Evolutionary conservation across 2,888 invertebrate species (phyloP), one percentile per base, ranked within the genome.

Genomic region (Exocentrus adspersus): DNA sequence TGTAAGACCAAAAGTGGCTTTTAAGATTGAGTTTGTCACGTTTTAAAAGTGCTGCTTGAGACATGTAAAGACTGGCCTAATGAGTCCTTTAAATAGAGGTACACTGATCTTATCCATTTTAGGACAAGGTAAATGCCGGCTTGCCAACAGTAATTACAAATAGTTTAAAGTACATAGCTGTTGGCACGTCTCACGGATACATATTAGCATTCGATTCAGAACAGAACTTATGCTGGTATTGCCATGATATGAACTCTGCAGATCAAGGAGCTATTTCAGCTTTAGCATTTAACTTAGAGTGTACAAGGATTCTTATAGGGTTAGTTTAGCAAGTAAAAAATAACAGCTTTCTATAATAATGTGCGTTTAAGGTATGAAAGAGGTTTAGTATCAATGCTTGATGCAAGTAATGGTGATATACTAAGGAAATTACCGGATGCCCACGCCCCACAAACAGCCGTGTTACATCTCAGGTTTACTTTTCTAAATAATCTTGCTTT

Each of bases 131-230:
- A 12, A 91, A 93, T 82, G 93, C 95, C 59, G 97, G 97, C 3
- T 86, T 92, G 68, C 93, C 96, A 7, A 95, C 95, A 63, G 91
- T 94, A 4, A 87, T 93, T 77, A 91, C 93, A 71, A 92, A 92
- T 3, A 87, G 86, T 69, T 85, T 89, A 6, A 90, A 91, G 58
- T 89, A 92, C 82, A 88, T 97, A 67, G 93, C 93, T n/a, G 89
- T 97, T 24, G 98, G 98, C 32, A 98, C 97, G 24, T 95, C 96
- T 20, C 95, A 97, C 82, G 97, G 98, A 0, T 90, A 95, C 72
- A 88, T 96, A 57, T 85, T 98, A 21, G 90, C 94, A 58, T 95
- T 95, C 83, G 93, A 94, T 85, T 85, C 88, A 52, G 90, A 93
- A 42, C 97, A 97, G 83, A 92, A 92, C 7, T 83, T 97, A 69